Evolutionary conservation across 2,888 invertebrate species (phyloP).

Genomic region (Escarpia spicata): DNA sequence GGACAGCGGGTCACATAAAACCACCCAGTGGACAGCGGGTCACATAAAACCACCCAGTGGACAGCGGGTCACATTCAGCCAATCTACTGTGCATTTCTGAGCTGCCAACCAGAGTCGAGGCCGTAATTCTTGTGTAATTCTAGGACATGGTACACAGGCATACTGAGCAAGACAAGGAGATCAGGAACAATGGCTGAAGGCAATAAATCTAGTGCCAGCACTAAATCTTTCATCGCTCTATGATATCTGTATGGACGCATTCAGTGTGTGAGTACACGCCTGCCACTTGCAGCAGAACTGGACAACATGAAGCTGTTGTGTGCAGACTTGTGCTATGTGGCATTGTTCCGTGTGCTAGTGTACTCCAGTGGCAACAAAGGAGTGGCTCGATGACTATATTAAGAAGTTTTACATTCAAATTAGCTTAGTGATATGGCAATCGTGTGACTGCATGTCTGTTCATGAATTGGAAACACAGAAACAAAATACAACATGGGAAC

Average conservation of each 20-base stretch:
- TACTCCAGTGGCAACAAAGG: neutral
- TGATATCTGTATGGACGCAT: neutral
- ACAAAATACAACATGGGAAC: too few species aligned
- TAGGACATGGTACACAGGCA: neutral
- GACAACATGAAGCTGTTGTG: neutral
- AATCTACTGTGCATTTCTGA: neutral
- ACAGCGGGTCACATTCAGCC: neutral
- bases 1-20: too few species aligned
- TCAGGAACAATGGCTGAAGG: neutral
- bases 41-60: neutral
- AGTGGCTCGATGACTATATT: neutral
- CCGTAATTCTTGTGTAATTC: neutral
- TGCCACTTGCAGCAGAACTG: neutral
- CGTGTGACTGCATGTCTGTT: neutral
- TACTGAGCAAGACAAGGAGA: neutral
- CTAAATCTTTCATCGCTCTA: neutral
- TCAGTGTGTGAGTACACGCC: neutral
- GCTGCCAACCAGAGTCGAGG: neutral
- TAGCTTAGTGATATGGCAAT: neutral
- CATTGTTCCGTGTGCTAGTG: neutral
- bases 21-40: too few species aligned
- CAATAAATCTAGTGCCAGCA: constrained; percentile 3
- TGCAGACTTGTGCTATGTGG: neutral
- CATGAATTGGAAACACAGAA: neutral
- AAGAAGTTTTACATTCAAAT: neutral